Base-by-base conservation (phyloP, 2,888 invertebrate genomes). In the Drosophila acutilabella region DNA sequence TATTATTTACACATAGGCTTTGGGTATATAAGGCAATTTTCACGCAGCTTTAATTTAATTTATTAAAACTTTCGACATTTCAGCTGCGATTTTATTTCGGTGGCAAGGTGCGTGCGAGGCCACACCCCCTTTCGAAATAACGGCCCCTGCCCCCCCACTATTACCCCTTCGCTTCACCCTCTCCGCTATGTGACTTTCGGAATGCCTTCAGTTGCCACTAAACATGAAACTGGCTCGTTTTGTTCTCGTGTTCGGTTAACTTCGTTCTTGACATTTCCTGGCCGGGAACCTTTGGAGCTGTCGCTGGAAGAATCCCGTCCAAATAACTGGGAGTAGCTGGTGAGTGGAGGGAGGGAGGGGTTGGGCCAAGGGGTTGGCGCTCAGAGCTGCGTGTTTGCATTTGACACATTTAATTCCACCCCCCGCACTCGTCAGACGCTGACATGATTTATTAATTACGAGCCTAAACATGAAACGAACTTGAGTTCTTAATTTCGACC, bases 381-480 rank as follows among this genome's bases (percentile, higher is more conserved):
- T 59, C 48, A 61, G 59, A 45, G 61, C 83, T 74, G 82, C 81
- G 80, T 86, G 81, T 83, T 82, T 90, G 90, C 77, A 79, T 84
- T 82, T 88, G 88, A 88, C 83, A 90, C 78, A 88, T 90, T 82
- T 82, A 81, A 87, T 81, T 68, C 78, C 74, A 56, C 62, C 73
- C 81, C 52, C 23, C 73, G 36, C 79, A 50, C 23, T 51, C 59
- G 88, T 64, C 80, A 64, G 82, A 73, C 88, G 88, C 88, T 81
- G 89, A 88, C 78, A 85, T 91, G 91, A 91, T 90, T 91, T 90
- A 90, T 91, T 88, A 89, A 81, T 90, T 85, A 88, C 81, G 76
- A 78, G 80, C 74, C 81, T 70, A 80, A 78, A 89, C 83, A 81
- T 81, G 81, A 82, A 87, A 80, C 82, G 89, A 87, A 87, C 88